Evolutionary conservation across 2,113 vertebrate species (phyloP).

Genomic region (Prietella phreatophila): DNA sequence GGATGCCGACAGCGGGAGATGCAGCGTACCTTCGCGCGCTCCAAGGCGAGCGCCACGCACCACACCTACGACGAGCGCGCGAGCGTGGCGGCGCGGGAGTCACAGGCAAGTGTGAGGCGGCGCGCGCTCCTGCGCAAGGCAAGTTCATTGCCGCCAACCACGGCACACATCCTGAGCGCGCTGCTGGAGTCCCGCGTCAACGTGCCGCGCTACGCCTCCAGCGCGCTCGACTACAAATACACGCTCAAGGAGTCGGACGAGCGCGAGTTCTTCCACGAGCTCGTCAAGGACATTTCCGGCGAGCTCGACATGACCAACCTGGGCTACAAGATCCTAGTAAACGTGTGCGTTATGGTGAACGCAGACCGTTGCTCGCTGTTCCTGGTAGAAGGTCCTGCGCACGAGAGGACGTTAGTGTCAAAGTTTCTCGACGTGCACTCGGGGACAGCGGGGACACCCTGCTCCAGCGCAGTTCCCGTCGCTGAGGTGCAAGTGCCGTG

Average conservation of each 20-base stretch:
- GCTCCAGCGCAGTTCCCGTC: conserved; percentile 76
- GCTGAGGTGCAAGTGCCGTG: conserved; percentile 96
- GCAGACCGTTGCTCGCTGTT: conserved; percentile 95
- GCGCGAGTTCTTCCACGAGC: conserved; percentile 93
- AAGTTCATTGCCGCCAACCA: conserved; percentile 92
- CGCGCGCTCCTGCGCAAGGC: conserved; percentile 92
- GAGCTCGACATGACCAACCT: conserved; percentile 93
- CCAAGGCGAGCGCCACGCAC: conserved; percentile 90
- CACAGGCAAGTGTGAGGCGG: conserved; percentile 87
- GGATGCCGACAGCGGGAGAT: conserved; percentile 72
- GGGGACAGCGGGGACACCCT: conserved; percentile 88
- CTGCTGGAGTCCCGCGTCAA: conserved; percentile 94
- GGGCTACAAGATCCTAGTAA: conserved; percentile 96
- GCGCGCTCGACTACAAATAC: conserved; percentile 94
- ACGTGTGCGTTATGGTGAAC: conserved; percentile 96
- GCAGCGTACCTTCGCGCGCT: conserved; percentile 91
- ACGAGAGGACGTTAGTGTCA: conserved; percentile 93
- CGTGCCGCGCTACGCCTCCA: conserved; percentile 92
- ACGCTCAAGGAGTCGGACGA: conserved; percentile 92
- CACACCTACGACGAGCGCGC: conserved; percentile 96
- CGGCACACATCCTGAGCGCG: conserved; percentile 93
- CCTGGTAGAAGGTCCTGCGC: conserved; percentile 85
- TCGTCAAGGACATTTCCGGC: conserved; percentile 98
- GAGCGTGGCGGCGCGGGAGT: conserved; percentile 87
- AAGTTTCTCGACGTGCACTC: conserved; percentile 98